Percentiles rank a stretch among this genome's conserved stretches.
Evolutionary conservation across 2,113 vertebrate genomes (phyloP).

Genomic region (Thalassarche chlororhynchos): DNA sequence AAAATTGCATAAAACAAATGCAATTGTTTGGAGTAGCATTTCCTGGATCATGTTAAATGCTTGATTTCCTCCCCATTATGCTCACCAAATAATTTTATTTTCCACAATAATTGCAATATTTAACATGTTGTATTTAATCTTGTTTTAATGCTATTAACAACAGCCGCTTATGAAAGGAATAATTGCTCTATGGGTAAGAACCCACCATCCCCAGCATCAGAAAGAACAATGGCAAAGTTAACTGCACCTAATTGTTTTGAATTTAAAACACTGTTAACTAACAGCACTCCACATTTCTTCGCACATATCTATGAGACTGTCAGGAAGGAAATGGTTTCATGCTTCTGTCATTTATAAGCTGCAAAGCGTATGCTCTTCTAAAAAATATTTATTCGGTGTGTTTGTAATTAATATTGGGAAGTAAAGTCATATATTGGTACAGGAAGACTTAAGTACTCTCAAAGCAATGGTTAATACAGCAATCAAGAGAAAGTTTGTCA

Average conservation of each 20-base stretch:
- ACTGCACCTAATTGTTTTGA: constrained; percentile 72
- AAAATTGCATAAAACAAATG: constrained; percentile 88
- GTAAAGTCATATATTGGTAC: neutral
- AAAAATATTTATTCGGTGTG: neutral
- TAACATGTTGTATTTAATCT: constrained; percentile 84
- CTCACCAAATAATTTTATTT: constrained; percentile 88
- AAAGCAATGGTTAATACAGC: neutral
- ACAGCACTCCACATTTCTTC: constrained; percentile 59
- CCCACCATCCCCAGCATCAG: constrained; percentile 59
- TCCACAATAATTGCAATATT: constrained; percentile 86
- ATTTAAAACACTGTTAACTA: constrained; percentile 70
- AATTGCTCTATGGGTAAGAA: constrained; percentile 65
- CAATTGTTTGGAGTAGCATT: constrained; percentile 86
- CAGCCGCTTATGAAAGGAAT: constrained; percentile 73
- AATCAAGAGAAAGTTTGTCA: neutral
- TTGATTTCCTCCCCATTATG: constrained; percentile 84
- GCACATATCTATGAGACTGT: constrained; percentile 36
- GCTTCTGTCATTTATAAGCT: constrained; percentile 60
- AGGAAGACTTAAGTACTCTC: neutral
- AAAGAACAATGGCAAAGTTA: constrained; percentile 72
- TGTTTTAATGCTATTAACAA: constrained; percentile 83
- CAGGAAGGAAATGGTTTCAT: constrained; percentile 55
- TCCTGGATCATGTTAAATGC: constrained; percentile 89
- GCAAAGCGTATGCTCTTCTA: constrained; percentile 33
- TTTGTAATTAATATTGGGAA: constrained; percentile 23